phyloP scores from a whole-genome alignment of 2,797 vertebrate species.

The Mus minutoides region DNA sequence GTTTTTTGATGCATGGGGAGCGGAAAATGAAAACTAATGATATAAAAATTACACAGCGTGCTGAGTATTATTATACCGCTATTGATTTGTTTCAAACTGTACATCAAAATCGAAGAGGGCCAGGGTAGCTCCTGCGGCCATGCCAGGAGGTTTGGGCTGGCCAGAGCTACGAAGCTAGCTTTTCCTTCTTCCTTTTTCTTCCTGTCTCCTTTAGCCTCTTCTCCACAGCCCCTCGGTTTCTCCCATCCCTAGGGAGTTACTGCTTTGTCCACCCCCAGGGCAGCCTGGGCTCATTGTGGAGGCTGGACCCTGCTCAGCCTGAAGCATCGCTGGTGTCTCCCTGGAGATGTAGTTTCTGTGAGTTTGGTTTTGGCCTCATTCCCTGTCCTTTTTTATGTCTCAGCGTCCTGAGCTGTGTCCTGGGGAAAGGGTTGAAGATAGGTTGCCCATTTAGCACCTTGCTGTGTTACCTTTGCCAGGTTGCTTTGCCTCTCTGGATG shows the following conservation, averaged over 20 bases:
- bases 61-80: slow-evolving; percentile 96
- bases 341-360: background rate
- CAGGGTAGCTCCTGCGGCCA: slow-evolving; percentile 83
- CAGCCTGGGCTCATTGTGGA: background rate
- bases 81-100: slow-evolving; percentile 99
- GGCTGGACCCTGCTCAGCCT: background rate
- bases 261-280: background rate
- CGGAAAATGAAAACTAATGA: slow-evolving; percentile 95
- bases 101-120: slow-evolving; percentile 93
- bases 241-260: background rate
- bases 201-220: slow-evolving; percentile 50
- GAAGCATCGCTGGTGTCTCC: background rate
- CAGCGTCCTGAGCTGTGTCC: background rate
- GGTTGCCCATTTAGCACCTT: background rate
- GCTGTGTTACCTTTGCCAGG: slow-evolving; percentile 42
- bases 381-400: background rate
- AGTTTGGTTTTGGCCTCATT: slow-evolving; percentile 31
- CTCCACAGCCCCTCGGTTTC: background rate
- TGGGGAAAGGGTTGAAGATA: background rate
- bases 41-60: slow-evolving; percentile 99
- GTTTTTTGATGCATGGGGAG: slow-evolving; percentile 94
- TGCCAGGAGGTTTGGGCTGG: slow-evolving; percentile 84
- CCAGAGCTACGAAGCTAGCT: slow-evolving; percentile 68
- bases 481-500: slow-evolving; percentile 15
- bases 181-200: slow-evolving; percentile 45